Evolutionary conservation across 2,113 vertebrate species (phyloP).

Genomic region (Mirounga angustirostris): DNA sequence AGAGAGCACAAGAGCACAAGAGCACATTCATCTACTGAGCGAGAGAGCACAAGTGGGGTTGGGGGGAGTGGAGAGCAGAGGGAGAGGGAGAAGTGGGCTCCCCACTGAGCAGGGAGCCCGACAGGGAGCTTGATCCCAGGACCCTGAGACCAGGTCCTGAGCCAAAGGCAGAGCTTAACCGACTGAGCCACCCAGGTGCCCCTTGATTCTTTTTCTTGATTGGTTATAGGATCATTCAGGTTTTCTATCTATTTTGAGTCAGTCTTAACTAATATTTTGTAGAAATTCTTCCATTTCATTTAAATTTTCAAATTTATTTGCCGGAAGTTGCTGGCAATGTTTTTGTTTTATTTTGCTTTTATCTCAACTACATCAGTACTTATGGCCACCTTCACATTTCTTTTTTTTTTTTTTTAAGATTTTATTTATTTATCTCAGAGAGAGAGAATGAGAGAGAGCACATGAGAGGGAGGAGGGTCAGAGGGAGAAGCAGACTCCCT

Average conservation of each 20-base stretch:
- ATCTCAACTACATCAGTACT: too few species aligned
- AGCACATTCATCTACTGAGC: too few species aligned
- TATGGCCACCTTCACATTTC: background rate
- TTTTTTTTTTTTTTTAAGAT: background rate
- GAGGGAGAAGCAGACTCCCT: too few species aligned
- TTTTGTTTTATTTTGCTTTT: too few species aligned
- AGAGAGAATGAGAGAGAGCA: too few species aligned
- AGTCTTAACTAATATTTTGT: background rate
- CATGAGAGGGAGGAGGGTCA: too few species aligned
- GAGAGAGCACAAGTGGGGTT: too few species aligned
- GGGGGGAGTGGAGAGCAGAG: background rate
- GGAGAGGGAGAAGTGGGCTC: background rate
- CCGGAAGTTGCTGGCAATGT: too few species aligned
- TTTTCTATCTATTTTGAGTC: background rate
- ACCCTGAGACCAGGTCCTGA: background rate
- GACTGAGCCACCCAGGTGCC: background rate
- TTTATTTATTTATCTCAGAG: too few species aligned
- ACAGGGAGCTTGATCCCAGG: background rate
- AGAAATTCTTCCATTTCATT: background rate
- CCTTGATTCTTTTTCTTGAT: background rate
- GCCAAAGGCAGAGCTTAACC: background rate
- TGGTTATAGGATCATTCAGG: background rate
- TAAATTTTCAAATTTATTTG: background rate
- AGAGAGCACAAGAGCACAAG: background rate
- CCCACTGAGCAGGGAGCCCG: too few species aligned